These are phyloP conservation scores for Cydia amplana DNA, from an alignment of 1,140 invertebrate species.

Conservation along the genomic window DNA sequence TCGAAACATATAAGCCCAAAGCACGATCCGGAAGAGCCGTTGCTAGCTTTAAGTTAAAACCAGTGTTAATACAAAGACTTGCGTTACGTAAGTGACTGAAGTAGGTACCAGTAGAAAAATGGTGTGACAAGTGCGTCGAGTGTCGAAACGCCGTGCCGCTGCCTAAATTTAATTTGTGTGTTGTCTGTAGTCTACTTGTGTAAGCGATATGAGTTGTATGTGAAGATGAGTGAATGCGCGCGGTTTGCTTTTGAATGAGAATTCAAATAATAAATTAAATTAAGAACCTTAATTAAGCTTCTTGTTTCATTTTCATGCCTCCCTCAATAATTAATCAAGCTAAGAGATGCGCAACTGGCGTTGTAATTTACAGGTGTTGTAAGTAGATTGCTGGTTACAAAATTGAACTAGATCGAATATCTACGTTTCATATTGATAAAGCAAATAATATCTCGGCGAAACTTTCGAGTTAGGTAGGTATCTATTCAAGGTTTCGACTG, in stretches of 20 bases:
- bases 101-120: constrained; percentile 54
- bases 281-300: constrained; percentile 37
- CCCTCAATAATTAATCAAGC: constrained; percentile 23
- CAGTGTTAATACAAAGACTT: constrained; percentile 70
- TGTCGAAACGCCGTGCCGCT: constrained; percentile 61
- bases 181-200: constrained; percentile 46
- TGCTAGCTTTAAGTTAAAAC: constrained; percentile 76
- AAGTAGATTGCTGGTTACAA: constrained; percentile 24
- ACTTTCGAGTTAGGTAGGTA: constrained; percentile 16
- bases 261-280: constrained; percentile 67
- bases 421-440: constrained; percentile 9
- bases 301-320: constrained; percentile 20
- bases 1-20: constrained; percentile 65
- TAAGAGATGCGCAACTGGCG: constrained; percentile 7
- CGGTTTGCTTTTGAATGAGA: constrained; percentile 45
- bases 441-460: constrained; percentile 3
- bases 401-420: constrained; percentile 20
- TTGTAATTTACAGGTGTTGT: constrained; percentile 13
- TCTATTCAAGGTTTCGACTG: constrained; percentile 17
- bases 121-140: constrained; percentile 50
- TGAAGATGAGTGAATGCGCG: constrained; percentile 42
- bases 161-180: constrained; percentile 66
- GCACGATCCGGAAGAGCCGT: constrained; percentile 71
- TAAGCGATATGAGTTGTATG: constrained; percentile 46
- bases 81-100: constrained; percentile 64